A percentile compares a stretch with the other conserved stretches of the same genome.
Evolutionary conservation across 92 coral and sea anemone genomes (phyloP).

Genomic region (Bergia puertoricense): DNA sequence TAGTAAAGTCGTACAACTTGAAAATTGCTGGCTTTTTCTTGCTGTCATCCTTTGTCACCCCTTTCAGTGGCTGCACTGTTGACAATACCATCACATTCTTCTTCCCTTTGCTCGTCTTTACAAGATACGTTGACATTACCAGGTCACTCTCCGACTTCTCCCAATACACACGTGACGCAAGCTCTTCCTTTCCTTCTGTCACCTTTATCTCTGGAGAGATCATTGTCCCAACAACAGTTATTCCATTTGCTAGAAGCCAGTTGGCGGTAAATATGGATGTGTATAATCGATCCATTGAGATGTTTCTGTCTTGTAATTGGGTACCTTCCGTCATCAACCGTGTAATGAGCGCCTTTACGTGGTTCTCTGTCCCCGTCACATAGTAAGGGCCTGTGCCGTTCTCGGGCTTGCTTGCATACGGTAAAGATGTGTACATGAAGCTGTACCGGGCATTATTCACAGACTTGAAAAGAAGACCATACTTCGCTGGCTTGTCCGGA

Average conservation of each 20-base stretch:
- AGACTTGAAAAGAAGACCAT: conserved; percentile 23
- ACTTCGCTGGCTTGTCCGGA: conserved; percentile 43
- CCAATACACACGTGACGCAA: no score
- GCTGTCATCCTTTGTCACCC: conserved; percentile 27
- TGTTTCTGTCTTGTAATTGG: no score
- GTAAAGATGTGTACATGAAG: conserved; percentile 4
- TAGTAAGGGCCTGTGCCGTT: conserved; percentile 11
- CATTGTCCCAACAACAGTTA: no score
- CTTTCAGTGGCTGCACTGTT: conserved; percentile 26
- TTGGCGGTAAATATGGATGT: no score
- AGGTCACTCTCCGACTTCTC: no score
- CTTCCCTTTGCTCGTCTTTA: not conserved
- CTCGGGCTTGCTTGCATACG: conserved; percentile 30
- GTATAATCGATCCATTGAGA: no score
- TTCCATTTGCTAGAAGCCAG: no score
- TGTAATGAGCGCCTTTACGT: not conserved
- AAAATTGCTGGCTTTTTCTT: conserved; percentile 5
- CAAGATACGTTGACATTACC: no score
- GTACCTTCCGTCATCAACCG: no score
- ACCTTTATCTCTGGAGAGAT: no score
- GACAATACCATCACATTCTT: conserved; percentile 32
- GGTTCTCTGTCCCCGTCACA: conserved; percentile 10
- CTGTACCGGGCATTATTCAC: conserved; percentile 34
- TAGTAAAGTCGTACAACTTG: conserved; percentile 36
- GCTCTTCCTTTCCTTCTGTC: no score